Evolutionary conservation across 2,797 vertebrate genomes (phyloP).

Genomic region (Meriones psammophilus): DNA sequence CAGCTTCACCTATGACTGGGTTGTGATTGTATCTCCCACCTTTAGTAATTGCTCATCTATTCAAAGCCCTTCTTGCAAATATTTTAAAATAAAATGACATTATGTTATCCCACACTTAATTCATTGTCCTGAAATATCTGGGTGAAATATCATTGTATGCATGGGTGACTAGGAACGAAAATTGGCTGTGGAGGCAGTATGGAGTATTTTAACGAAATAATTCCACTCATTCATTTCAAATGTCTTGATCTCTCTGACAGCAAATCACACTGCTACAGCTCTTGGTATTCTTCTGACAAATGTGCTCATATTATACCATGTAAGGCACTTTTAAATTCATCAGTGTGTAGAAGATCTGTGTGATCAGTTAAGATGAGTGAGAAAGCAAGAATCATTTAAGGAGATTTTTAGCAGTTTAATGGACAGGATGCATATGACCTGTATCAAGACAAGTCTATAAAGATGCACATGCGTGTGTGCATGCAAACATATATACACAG

Average conservation of each 20-base stretch:
- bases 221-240: slow-evolving; percentile 80
- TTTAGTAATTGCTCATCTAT: slow-evolving; percentile 87
- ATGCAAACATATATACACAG: no score
- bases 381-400: slow-evolving; percentile 49
- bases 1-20: slow-evolving; percentile 78
- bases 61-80: slow-evolving; percentile 87
- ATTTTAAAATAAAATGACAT: slow-evolving; percentile 89
- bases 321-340: slow-evolving; percentile 23
- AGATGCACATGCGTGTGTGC: background rate
- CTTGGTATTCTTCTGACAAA: slow-evolving; percentile 34
- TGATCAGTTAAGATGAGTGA: slow-evolving; percentile 37
- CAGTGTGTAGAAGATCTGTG: slow-evolving; percentile 24
- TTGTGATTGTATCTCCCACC: slow-evolving; percentile 82
- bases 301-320: slow-evolving; percentile 34
- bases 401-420: slow-evolving; percentile 64
- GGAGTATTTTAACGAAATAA: slow-evolving; percentile 84
- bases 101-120: slow-evolving; percentile 86
- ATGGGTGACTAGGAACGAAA: slow-evolving; percentile 83
- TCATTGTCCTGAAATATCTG: slow-evolving; percentile 85
- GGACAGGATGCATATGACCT: slow-evolving; percentile 65
- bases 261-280: slow-evolving; percentile 25
- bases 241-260: slow-evolving; percentile 80
- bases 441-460: slow-evolving; percentile 69
- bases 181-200: slow-evolving; percentile 81
- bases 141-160: slow-evolving; percentile 81